Conservation (phyloP, 2,888 invertebrate genomes). For the Eulithis prunata region DNA sequence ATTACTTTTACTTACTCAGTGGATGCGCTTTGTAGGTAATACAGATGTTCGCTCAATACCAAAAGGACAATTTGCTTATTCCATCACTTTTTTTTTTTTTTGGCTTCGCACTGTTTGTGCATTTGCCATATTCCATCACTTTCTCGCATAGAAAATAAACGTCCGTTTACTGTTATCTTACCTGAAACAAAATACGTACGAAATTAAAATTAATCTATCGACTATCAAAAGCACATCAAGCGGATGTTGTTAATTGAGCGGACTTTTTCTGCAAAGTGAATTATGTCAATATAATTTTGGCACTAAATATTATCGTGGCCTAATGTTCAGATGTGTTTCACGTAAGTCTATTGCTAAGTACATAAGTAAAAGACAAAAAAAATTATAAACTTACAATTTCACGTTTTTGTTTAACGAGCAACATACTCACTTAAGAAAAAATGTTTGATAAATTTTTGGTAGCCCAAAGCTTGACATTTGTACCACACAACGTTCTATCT, state of each 20-base stretch:
- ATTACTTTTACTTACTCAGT: background rate
- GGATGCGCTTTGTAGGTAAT: no score
- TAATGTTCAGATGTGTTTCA: no score
- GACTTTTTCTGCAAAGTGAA: background rate
- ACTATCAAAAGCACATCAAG: background rate
- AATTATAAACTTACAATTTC: background rate
- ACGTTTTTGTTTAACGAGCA: background rate
- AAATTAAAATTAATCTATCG: background rate
- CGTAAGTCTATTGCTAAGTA: no score
- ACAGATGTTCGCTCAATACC: no score
- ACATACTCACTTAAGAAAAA: background rate
- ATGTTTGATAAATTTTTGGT: no score
- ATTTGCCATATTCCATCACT: no score
- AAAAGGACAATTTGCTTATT: no score
- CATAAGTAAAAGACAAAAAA: background rate
- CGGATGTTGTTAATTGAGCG: background rate
- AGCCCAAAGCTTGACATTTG: conserved; percentile 33
- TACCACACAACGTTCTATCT: conserved; percentile 50
- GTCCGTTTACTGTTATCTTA: conserved; percentile 1
- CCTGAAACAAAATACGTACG: conserved; percentile 13
- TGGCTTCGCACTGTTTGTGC: no score
- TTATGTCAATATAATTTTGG: no score
- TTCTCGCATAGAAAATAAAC: background rate
- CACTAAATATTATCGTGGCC: no score
- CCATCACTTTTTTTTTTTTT: background rate